Evolutionary conservation across 1,140 invertebrate species (phyloP), one percentile per base, ranked within the genome.

Genomic region (Saccostrea cuccullata): DNA sequence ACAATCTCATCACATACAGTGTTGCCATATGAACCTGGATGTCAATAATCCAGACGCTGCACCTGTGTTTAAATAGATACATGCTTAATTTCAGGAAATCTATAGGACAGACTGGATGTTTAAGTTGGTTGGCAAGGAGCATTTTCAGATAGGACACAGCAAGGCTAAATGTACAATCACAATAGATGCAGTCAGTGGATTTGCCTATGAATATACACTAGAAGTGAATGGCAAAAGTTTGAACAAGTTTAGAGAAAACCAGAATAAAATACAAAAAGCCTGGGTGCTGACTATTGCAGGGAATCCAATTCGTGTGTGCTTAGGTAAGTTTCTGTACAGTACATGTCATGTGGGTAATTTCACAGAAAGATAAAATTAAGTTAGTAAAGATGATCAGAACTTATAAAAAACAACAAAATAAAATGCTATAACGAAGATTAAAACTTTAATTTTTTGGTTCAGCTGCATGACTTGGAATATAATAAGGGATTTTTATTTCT

Each of bases 51-150:
- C 30, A 2, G 30, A 36, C 30, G 2, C 30, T 36, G 30, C 30
- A 36, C 30, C 30, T 36, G 30, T 36, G 6, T 47, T 47, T 47
- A 47, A 0, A 47, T 6, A 47, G 5, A 5, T 47, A 47, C 47
- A 47, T 47, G 9, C 47, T 6, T 47, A 9, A 47, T 95, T 95
- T 30, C 90, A 98, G 97, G 97, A 98, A 94, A 96, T 98, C 11
- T 89, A 97, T 9, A 95, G 96, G 36, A 96, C 96, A 88, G 97
- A 98, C 84, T 98, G 97, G 97, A 97, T 98, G 97, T 98, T 98
- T 93, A 97, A 97, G 93, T 93, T 98, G 73, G 98, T 98, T 0
- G 98, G 98, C 8, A 93, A 94, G 83, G 97, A 97, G 94, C 92
- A 94, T n/a, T 97, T 97, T 93, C 93, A 94, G 64, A 94, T 97